Evolutionary conservation across 2,797 vertebrate genomes (phyloP).

Genomic region (Pipistrellus nathusii): DNA sequence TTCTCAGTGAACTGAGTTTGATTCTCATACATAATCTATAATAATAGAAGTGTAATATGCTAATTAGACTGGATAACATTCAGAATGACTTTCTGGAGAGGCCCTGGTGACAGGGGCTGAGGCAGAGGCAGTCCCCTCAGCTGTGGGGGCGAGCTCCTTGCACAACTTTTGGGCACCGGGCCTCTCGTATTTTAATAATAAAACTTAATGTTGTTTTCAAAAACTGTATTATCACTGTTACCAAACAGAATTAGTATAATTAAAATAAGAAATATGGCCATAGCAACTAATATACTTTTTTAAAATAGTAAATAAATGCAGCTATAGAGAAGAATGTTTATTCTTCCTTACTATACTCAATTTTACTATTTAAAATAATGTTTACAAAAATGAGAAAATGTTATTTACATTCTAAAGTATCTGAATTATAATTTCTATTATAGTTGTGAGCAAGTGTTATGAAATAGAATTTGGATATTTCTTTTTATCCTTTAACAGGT

Average conservation of each 20-base stretch:
- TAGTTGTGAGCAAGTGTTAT: background rate
- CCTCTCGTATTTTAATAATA: background rate
- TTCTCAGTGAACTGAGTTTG: background rate
- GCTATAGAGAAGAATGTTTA: background rate
- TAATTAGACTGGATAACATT: too few relatives aligned
- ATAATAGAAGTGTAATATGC: too few relatives aligned
- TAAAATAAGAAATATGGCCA: constrained; percentile 39
- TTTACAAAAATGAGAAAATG: background rate
- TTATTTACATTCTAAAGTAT: constrained; percentile 50
- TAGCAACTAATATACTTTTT: background rate
- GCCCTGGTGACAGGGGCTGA: too few relatives aligned
- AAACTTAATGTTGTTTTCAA: background rate
- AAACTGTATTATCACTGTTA: background rate
- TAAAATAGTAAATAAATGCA: background rate
- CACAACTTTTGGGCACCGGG: too few relatives aligned
- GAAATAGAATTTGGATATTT: background rate
- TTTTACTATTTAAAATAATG: constrained; percentile 24
- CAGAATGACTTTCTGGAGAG: too few relatives aligned
- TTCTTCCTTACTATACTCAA: background rate
- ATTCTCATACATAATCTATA: background rate
- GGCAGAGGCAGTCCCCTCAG: too few relatives aligned
- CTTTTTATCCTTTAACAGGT: background rate
- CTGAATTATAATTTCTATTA: background rate
- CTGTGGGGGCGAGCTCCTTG: too few relatives aligned
- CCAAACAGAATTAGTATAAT: constrained; percentile 36